Percentiles rank a stretch among this genome's conserved stretches.
phyloP scores from a whole-genome alignment of 2,888 invertebrate species.

The Heliconius aoede region DNA sequence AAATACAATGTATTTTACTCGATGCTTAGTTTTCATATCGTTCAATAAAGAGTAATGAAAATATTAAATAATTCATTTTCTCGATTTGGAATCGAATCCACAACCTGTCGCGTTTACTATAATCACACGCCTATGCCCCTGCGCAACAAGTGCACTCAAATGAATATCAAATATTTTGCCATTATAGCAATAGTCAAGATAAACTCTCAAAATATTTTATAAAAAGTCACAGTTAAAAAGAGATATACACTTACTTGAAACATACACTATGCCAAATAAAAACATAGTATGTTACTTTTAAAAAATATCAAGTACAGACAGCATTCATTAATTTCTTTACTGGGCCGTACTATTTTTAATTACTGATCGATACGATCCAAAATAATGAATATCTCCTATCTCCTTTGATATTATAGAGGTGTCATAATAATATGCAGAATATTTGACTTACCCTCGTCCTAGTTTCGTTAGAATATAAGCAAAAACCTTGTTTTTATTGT shows the following conservation, averaged over 20 bases:
- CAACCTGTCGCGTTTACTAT: not conserved
- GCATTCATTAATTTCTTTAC: slow-evolving; percentile 45
- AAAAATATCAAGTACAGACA: slow-evolving; percentile 3
- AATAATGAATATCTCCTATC: slow-evolving; percentile 59
- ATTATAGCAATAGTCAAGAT: too few relatives aligned
- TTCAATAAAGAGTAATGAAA: not conserved
- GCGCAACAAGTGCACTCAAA: too few relatives aligned
- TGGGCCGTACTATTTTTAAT: slow-evolving; percentile 72
- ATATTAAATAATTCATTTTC: not conserved
- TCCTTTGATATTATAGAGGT: slow-evolving; percentile 8
- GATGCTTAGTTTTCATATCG: not conserved
- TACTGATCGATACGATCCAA: slow-evolving; percentile 61
- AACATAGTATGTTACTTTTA: not conserved
- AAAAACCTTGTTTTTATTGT: not conserved
- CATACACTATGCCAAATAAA: not conserved
- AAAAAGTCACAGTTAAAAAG: not conserved
- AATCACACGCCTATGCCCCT: not conserved
- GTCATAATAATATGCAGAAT: slow-evolving; percentile 8
- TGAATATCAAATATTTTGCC: too few relatives aligned
- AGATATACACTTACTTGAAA: not conserved
- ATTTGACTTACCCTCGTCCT: not conserved
- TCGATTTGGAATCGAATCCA: not conserved
- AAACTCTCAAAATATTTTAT: not conserved
- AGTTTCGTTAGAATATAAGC: not conserved
- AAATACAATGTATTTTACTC: not conserved